Evolutionary conservation across 2,888 invertebrate species (phyloP), one percentile per base, ranked within the genome.

Genomic region (Rhyacophila evoluta): DNA sequence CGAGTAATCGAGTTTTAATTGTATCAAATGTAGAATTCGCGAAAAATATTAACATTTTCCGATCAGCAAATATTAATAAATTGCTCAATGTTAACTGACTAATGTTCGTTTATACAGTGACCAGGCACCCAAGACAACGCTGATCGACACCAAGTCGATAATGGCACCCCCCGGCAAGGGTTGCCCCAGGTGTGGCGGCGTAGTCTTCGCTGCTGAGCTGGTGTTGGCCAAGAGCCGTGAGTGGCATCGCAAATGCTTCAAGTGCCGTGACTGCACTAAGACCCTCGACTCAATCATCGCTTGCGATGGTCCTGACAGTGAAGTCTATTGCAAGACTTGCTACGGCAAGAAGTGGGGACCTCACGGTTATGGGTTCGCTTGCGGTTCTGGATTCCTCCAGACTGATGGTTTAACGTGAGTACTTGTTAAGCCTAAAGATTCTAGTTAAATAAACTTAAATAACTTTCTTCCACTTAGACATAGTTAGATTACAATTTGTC

Each of bases 261-360:
- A 96, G 87, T 97, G 97, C 89, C 93, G 91, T 83, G 96, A 98
- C 86, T 98, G 98, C 89, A 94, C 93, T 84, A 97, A 97, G 88
- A 95, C 97, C 81, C 91, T 99, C 84, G 98, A 98, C 87, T 98
- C 98, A 74, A 97, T 97, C 86, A 97, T 95, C 85, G 97, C 97
- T 84, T 97, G 97, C 85, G 98, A 98, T 86, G 97, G 96, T 70
- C 98, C 98, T 75, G 96, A 98, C 85, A 92, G 92, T 82, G 96
- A 97, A 84, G 94, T 98, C 82, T 98, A 97, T 89, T 98, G 98
- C 90, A 98, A 97, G 89, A 96, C 96, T 85, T 99, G 98, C 89
- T 98, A 99, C 87, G 98, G 98, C 85, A 97, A 98, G 90, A 98
- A 97, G 88, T 98, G 95, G 94, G 98, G 98, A 84, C 98, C 98